These are phyloP conservation scores for Pissodes strobi DNA, from an alignment of 1,140 invertebrate genomes.

Conservation along the genomic window DNA sequence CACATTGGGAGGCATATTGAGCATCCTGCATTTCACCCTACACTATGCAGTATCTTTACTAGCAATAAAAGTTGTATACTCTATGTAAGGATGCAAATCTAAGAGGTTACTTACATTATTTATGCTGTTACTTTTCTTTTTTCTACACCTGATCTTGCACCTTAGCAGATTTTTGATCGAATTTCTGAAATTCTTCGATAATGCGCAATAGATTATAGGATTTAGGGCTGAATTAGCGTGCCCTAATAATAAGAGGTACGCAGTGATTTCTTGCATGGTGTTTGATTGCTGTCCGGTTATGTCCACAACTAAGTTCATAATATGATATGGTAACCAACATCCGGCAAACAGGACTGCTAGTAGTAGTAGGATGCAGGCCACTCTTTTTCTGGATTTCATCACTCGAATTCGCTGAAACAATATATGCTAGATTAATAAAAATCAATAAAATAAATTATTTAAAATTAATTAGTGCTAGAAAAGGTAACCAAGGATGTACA, in stretches of 20 bases:
- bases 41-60: background rate
- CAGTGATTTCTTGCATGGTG: slow-evolving; percentile 53
- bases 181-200: slow-evolving; percentile 83
- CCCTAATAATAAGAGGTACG: slow-evolving; percentile 63
- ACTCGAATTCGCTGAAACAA: slow-evolving; percentile 63
- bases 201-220: slow-evolving; percentile 86
- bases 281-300: slow-evolving; percentile 48
- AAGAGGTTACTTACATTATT: slow-evolving; percentile 19
- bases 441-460: too few relatives aligned
- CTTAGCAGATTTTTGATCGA: slow-evolving; percentile 66
- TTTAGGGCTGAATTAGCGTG: slow-evolving; percentile 86
- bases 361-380: slow-evolving; percentile 74
- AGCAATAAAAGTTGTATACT: background rate
- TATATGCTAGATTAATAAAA: too few relatives aligned
- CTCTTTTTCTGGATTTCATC: slow-evolving; percentile 69
- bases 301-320: slow-evolving; percentile 68
- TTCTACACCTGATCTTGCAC: slow-evolving; percentile 41
- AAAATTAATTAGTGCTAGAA: too few relatives aligned
- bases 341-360: slow-evolving; percentile 75
- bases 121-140: slow-evolving; percentile 10
- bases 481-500: too few relatives aligned
- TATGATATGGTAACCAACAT: slow-evolving; percentile 81
- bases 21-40: too few relatives aligned
- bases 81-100: too few relatives aligned
- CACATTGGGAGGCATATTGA: too few relatives aligned